Base-by-base conservation (phyloP, 2,888 invertebrate species). In the Lissocephala sabroskyi region DNA sequence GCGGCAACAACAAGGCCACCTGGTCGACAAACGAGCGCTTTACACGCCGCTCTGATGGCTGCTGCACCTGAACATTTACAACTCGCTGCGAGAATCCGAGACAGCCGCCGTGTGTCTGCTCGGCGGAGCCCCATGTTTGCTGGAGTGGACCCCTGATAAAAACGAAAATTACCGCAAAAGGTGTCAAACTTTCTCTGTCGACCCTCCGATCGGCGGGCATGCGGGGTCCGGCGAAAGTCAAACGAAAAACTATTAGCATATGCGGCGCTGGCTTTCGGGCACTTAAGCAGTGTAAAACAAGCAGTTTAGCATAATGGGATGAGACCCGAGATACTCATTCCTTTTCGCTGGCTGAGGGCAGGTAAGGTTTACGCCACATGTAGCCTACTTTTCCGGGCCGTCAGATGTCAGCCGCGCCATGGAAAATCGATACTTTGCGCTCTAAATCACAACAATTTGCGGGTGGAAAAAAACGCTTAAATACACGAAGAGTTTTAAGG, bases 401-500 rank as follows among this genome's bases (percentile, higher is more conserved):
- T 7, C 37, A n/a, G n/a, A 36, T 17, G 2, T n/a, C n/a, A 36
- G 6, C 3, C 6, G 13, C 18, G 16, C 35, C n/a, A 37, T 1
- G 2, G 14, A 37, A 32, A 66, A 67, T 61, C 73, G 56, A 73
- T 73, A 63, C 41, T 46, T 50, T 13, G n/a, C 37, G 49, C 45
- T 47, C 52, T 18, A 43, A 52, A 49, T 51, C 47, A 49, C 45
- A 32, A 49, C 37, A 56, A 46, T 56, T 52, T 58, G 40, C 37
- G 2, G 18, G 40, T n/a, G n/a, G n/a, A n/a, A n/a, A n/a, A n/a
- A 47, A 45, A 32, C 41, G 44, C 48, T 62, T 59, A 41, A 30
- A 41, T 35, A 35, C 35, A 35, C 19, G 18, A 9, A 6, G 13
- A n/a, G n/a, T n/a, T n/a, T n/a, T n/a, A n/a, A n/a, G n/a, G n/a